Conservation (phyloP, 2,888 invertebrate species). For the Drosophila affinis region DNA sequence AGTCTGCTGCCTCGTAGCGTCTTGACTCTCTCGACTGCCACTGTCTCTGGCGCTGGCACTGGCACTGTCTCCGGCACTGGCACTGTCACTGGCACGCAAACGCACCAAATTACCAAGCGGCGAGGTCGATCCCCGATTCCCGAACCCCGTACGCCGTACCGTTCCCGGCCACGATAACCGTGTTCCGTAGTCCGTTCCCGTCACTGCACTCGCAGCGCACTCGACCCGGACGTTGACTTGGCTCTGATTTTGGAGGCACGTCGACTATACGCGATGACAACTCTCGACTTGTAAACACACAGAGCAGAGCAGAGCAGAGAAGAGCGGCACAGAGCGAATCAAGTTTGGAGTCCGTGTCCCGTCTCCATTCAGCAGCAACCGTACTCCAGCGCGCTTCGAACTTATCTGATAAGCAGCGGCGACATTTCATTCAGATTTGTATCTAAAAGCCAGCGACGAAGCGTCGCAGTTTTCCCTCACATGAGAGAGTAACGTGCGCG, state of each 20-base stretch:
- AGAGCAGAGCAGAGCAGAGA: background rate
- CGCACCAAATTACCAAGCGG: constrained; percentile 41
- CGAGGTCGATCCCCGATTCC: constrained; percentile 35
- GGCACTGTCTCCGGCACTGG: constrained; percentile 59
- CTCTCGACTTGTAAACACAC: constrained; percentile 7
- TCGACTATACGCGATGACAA: background rate
- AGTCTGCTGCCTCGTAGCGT: constrained; percentile 2
- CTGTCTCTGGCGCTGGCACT: constrained; percentile 51
- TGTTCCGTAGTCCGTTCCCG: constrained; percentile 3
- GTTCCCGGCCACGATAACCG: background rate
- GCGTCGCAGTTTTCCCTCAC: constrained; percentile 44
- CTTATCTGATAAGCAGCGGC: constrained; percentile 75
- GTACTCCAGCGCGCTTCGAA: constrained; percentile 68
- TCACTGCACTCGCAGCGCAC: background rate
- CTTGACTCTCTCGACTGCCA: constrained; percentile 32
- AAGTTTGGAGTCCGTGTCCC: constrained; percentile 2
- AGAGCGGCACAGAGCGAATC: background rate
- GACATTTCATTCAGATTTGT: constrained; percentile 78
- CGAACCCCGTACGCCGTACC: background rate
- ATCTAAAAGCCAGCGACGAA: constrained; percentile 56
- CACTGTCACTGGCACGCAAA: constrained; percentile 71
- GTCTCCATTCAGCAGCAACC: constrained; percentile 36
- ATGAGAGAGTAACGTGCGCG: constrained; percentile 36
- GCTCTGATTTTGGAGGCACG: background rate
- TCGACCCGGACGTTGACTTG: constrained; percentile 11